Evolutionary conservation across 2,113 vertebrate genomes (phyloP), one percentile per base, ranked within the genome.

Genomic region (Cathartes aura): DNA sequence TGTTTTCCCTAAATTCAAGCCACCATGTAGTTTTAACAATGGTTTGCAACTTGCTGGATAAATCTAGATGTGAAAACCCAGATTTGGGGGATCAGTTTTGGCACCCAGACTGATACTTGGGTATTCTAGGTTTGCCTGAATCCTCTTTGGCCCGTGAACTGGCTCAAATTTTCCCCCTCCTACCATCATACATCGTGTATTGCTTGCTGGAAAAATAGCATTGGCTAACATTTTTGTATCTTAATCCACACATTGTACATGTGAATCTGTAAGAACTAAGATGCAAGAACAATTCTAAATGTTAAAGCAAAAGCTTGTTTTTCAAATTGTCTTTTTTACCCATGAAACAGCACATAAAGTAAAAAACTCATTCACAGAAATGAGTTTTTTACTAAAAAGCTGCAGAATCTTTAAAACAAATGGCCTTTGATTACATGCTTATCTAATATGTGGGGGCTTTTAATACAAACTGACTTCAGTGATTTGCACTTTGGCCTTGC

Each of bases 361-460:
- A 27, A 86, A 90, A 89, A 73, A 21, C 2, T 70, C n/a, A 53
- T 58, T 59, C 21, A 74, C 5, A 30, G 16, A 53, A 30, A 13
- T 26, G 1, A 15, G 3, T 2, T 32, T 76, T 74, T 18, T 30
- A 38, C 24, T 59, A 23, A 72, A 85, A 94, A 64, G 21, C 36
- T 53, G 12, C 42, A 76, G 34, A 92, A 67, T n/a, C n/a, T 86
- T 83, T 80, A 40, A 83, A 90, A 83, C 6, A 74, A 80, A 42
- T 80, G 27, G 40, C 27, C 30, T 15, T 89, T 63, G 11, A 76
- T 48, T 66, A 22, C 40, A 30, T 13, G 3, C 5, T 58, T 62
- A 42, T 26, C 40, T 72, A 87, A 52, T 0, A 11, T 9, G 0
- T 2, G 4, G 4, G 3, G 1, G 1, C 3, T 40, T 75, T 74